Evolutionary conservation across 2,797 vertebrate genomes (phyloP).

Genomic region (Valencia hispanica): DNA sequence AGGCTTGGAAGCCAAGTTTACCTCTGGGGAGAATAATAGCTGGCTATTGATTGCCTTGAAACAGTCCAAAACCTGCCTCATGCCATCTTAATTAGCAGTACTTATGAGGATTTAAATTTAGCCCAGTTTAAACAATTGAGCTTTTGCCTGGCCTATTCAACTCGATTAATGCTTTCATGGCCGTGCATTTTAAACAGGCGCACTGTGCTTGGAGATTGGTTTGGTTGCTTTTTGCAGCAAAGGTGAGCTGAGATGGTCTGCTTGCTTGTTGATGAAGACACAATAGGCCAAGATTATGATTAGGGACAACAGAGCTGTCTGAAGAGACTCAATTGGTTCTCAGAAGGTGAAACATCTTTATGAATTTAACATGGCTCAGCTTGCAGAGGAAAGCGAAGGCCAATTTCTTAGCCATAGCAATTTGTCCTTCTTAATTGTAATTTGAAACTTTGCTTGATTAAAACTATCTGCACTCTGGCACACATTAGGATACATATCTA

Average conservation of each 20-base stretch:
- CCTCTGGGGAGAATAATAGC: slow-evolving; percentile 72
- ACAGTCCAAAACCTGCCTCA: slow-evolving; percentile 75
- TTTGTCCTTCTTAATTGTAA: slow-evolving; percentile 35
- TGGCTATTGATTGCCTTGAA: slow-evolving; percentile 77
- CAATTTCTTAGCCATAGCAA: slow-evolving; percentile 23
- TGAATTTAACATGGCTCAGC: slow-evolving; percentile 36
- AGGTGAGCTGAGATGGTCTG: slow-evolving; percentile 58
- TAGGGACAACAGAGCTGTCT: slow-evolving; percentile 44
- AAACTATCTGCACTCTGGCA: slow-evolving; percentile 21
- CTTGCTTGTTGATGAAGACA: slow-evolving; percentile 61
- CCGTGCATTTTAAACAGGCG: slow-evolving; percentile 59
- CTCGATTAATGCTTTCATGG: slow-evolving; percentile 70
- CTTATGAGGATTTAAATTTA: slow-evolving; percentile 77
- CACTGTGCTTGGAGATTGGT: slow-evolving; percentile 53
- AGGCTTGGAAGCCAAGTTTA: slow-evolving; percentile 68
- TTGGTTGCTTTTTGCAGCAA: slow-evolving; percentile 65
- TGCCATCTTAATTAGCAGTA: slow-evolving; percentile 80
- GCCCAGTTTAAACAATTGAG: slow-evolving; percentile 72
- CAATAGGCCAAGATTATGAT: slow-evolving; percentile 55
- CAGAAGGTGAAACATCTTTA: slow-evolving; percentile 51
- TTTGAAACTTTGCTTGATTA: slow-evolving; percentile 38
- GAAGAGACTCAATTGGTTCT: slow-evolving; percentile 63
- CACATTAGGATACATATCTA: no score
- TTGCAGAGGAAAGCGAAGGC: slow-evolving; percentile 16
- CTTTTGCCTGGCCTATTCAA: slow-evolving; percentile 70